Base-by-base conservation (phyloP, 1,140 invertebrate genomes). In the Eupristina koningsbergeri region DNA sequence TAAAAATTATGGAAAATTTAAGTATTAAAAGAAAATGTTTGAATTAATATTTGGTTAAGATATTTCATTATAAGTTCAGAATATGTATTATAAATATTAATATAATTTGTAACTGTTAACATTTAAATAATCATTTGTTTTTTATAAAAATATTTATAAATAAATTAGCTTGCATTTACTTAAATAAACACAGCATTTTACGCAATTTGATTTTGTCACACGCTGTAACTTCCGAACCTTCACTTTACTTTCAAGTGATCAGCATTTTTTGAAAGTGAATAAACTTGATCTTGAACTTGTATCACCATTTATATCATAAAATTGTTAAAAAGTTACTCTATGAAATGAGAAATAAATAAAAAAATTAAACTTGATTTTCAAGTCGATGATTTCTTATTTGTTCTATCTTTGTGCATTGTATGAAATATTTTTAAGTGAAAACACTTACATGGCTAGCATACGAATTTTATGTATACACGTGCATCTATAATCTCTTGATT, bases 261-360 rank as follows among this genome's bases (percentile, higher is more conserved):
- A 0, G 36, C 41, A 61, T 7, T 39, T 29, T 79, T 71, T 34
- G 76, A 83, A 79, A 83, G 82, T 47, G 63, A 78, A 83, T 78
- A 63, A 83, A 79, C 82, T 83, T 83, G 82, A 83, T 83, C 81
- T 79, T 83, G 75, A 82, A 76, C 53, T 82, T 75, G n/a, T 45
- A 26, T 53, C 2, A 19, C 45, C n/a, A 9, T 31, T 41, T 1
- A 58, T 47, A 1, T 8, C 6, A 15, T 41, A 47, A 17, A 69
- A 79, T 61, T 31, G 15, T 17, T 47, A 61, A 58, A 29, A 53
- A 83, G 50, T 45, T 22, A 61, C 29, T 79, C 39, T 9, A n/a
- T 34, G 19, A 17, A 13, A 31, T 22, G 26, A n/a, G 15, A 36
- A 53, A 61, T 61, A 34, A 53, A 36, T 22, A n/a, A 53, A 31